Percentiles rank a stretch among this genome's conserved stretches.
Evolutionary conservation across 2,888 invertebrate genomes (phyloP).

Genomic region (Thymelicus lineola): DNA sequence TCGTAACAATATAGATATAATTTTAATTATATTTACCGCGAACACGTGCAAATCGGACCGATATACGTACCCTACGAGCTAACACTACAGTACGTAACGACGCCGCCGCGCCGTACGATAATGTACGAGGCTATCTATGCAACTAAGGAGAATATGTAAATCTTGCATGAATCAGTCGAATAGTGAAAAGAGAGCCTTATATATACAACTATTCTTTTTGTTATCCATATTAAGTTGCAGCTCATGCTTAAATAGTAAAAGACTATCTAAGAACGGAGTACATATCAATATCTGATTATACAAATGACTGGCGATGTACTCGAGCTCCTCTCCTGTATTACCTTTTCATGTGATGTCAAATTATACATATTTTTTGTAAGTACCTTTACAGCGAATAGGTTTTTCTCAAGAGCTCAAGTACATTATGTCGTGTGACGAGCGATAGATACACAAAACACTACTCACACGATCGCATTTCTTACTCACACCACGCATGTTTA

Average conservation of each 20-base stretch:
- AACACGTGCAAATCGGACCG: conserved; percentile 21
- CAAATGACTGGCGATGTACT: not conserved
- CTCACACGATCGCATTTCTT: not conserved
- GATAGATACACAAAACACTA: not conserved
- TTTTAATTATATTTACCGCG: conserved; percentile 8
- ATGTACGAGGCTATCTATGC: conserved; percentile 20
- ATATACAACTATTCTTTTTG: conserved; percentile 14
- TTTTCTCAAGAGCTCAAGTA: not conserved
- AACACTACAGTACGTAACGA: conserved; percentile 9
- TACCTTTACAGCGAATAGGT: no score
- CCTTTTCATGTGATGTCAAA: not conserved
- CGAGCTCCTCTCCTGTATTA: not conserved
- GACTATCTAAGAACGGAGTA: conserved; percentile 13
- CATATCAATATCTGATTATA: conserved; percentile 4
- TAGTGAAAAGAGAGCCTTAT: conserved; percentile 25
- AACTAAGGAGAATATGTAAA: not conserved
- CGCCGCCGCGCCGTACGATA: conserved; percentile 6
- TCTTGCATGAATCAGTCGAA: conserved; percentile 8
- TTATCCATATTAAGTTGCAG: conserved; percentile 11
- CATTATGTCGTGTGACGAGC: not conserved
- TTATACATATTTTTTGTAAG: not conserved
- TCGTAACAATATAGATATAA: conserved; percentile 11
- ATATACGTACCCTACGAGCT: not conserved
- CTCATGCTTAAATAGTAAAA: conserved; percentile 27
- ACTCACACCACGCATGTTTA: not conserved